These are phyloP conservation scores for Lasiurus cinereus DNA, from an alignment of 2,113 vertebrate species.

Conservation along the genomic window DNA sequence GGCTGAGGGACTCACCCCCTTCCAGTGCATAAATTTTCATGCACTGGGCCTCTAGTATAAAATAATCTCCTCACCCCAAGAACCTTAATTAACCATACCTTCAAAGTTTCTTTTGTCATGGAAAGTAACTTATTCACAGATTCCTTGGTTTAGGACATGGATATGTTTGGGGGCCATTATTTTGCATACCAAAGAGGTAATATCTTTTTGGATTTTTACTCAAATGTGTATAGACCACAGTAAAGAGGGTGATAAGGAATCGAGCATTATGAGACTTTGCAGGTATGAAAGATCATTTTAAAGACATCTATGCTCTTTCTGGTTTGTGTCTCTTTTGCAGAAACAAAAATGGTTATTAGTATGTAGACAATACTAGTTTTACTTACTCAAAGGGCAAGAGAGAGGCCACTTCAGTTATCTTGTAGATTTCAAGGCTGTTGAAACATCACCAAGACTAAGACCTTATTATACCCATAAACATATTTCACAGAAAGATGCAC, in stretches of 20 bases:
- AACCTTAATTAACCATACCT: not conserved
- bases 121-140: not conserved
- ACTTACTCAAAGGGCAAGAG: constrained; percentile 46
- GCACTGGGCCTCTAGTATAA: no score
- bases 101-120: not conserved
- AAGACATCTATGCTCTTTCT: constrained; percentile 46
- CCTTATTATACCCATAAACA: constrained; percentile 49
- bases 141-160: not conserved
- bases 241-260: not conserved
- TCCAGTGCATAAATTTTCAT: no score
- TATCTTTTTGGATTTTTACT: constrained; percentile 39
- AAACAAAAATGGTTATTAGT: not conserved
- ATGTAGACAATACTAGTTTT: constrained; percentile 56
- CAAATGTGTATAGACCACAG: not conserved
- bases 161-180: not conserved
- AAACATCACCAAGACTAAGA: constrained; percentile 46
- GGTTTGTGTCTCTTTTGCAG: not conserved
- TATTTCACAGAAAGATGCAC: constrained; percentile 24
- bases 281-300: constrained; percentile 11
- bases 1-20: no score
- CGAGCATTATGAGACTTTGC: not conserved
- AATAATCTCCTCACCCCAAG: not conserved
- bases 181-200: not conserved
- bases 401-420: constrained; percentile 46
- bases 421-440: constrained; percentile 15